These are phyloP conservation scores for Bradypus variegatus DNA, from an alignment of 2,797 vertebrate species.

Conservation along the genomic window DNA sequence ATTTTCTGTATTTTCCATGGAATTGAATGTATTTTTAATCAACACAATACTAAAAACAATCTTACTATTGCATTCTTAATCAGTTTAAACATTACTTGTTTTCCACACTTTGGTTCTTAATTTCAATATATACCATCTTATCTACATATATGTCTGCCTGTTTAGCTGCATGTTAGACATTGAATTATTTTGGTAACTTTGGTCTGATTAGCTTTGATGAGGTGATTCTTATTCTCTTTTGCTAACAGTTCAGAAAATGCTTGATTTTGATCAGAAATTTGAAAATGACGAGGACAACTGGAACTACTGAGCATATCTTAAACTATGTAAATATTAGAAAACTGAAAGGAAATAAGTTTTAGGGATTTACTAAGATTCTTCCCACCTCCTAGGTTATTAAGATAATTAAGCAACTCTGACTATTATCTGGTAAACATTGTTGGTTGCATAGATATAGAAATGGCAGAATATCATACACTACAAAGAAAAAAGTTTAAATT, in stretches of 20 bases:
- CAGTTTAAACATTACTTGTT: slow-evolving; percentile 22
- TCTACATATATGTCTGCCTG: neutral
- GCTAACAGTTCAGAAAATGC: slow-evolving; percentile 14
- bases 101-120: slow-evolving; percentile 3
- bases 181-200: neutral
- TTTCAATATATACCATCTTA: neutral
- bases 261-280: slow-evolving; percentile 22
- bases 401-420: neutral
- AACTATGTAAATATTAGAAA: neutral
- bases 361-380: neutral
- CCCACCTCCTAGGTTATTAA: neutral
- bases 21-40: neutral
- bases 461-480: neutral
- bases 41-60: neutral
- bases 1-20: neutral
- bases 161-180: neutral
- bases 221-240: neutral
- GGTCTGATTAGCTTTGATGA: neutral
- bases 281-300: slow-evolving; percentile 10
- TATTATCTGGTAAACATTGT: neutral
- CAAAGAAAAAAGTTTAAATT: neutral
- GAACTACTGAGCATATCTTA: neutral
- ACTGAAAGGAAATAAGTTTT: neutral
- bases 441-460: neutral
- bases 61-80: neutral